Evolutionary conservation across 2,797 vertebrate genomes (phyloP).

Genomic region (Mastacembelus armatus): DNA sequence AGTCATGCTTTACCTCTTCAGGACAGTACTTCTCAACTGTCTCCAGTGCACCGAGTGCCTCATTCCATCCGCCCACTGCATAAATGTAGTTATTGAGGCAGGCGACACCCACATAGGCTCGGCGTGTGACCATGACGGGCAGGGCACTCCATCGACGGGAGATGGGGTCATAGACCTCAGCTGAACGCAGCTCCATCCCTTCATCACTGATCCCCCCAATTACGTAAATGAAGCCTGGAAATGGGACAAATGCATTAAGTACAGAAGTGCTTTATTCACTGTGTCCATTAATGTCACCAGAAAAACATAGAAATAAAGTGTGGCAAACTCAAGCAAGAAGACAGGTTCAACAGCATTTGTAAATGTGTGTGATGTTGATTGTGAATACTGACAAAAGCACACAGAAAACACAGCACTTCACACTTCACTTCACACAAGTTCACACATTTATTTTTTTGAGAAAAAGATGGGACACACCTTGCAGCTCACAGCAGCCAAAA

Average conservation of each 20-base stretch:
- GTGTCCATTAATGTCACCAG: not conserved
- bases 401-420: not conserved
- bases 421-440: too few species aligned
- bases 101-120: slow-evolving; percentile 94
- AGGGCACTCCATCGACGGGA: slow-evolving; percentile 93
- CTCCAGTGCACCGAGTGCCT: slow-evolving; percentile 91
- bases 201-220: slow-evolving; percentile 94
- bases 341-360: not conserved
- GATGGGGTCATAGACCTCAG: slow-evolving; percentile 93
- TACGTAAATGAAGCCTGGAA: slow-evolving; percentile 93
- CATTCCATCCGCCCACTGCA: slow-evolving; percentile 96
- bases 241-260: not conserved
- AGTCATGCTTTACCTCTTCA: slow-evolving; percentile 86
- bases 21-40: slow-evolving; percentile 96
- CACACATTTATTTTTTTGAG: not conserved
- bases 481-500: slow-evolving; percentile 97
- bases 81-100: slow-evolving; percentile 94
- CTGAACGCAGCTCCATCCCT: slow-evolving; percentile 92
- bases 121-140: slow-evolving; percentile 90
- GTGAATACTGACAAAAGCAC: not conserved
- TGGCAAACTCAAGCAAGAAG: not conserved
- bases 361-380: not conserved
- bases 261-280: not conserved
- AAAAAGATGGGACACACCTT: slow-evolving; percentile 82
- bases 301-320: not conserved